Evolutionary conservation across 2,888 invertebrate species (phyloP), one percentile per base, ranked within the genome.

Genomic region (Agonopterix subpropinquella): DNA sequence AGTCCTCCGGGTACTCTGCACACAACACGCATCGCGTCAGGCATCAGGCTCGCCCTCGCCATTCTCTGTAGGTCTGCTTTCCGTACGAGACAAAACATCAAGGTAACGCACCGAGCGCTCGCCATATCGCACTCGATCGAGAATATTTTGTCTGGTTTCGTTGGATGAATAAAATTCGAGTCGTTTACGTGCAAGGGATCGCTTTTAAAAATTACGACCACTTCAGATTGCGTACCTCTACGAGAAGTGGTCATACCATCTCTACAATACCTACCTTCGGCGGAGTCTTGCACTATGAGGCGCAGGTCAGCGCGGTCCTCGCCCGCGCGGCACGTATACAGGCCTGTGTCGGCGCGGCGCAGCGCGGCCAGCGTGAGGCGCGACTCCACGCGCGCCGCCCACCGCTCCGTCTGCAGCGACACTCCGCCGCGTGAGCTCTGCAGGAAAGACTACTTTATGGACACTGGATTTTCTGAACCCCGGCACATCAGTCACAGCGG

Each of bases 321-420:
- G 36, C 44, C 59, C 45, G 67, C 48, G 44, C 50, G 18, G 62
- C 70, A 74, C 43, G 44, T 41, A 64, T 91, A 74, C 13, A 1
- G 37, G 51, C 69, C 74, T 10, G 62, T 89, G 61, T 90, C 89
- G 77, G 13, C 90, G 48, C 86, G 80, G 69, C 90, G 11, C 92
- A 63, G 75, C 67, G 54, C 79, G 61, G 56, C 88, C 85, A 67
- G 92, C 90, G 65, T 87, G 73, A 62, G 91, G 80, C 70, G 94
- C 86, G 66, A 91, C 90, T 58, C 91, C 78, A 65, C 90, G 89
- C 72, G 92, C 11, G 88, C 85, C 60, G 90, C 84, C 64, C 91
- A 90, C 55, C 90, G 90, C 76, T 91, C 91, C 54, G 28, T 28
- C 28, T 28, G 28, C 61, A 93, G 89, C 58, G 90, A 90, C 67